Evolutionary conservation across 2,888 invertebrate species (phyloP).

Genomic region (Lasioglossum pauxillum): DNA sequence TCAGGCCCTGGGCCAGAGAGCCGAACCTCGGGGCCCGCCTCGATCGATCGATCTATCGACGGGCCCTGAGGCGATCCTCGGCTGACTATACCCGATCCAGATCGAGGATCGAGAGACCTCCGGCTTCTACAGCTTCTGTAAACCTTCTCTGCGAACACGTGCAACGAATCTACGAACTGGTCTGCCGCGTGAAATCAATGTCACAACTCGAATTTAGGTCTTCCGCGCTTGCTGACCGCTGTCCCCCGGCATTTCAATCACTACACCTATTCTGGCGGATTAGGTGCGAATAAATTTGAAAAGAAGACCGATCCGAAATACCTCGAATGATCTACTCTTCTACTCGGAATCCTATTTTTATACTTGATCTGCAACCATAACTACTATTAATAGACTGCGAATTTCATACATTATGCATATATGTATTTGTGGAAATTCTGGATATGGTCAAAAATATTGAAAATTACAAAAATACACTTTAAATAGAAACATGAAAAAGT

Average conservation of each 20-base stretch:
- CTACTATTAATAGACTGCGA: neutral
- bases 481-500: no score
- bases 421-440: no score
- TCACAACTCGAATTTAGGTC: slow-evolving; percentile 42
- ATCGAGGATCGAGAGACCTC: slow-evolving; percentile 46
- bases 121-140: slow-evolving; percentile 17
- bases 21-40: slow-evolving; percentile 44
- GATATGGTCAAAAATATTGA: no score
- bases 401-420: no score
- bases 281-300: neutral
- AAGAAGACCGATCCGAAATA: neutral
- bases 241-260: slow-evolving; percentile 30
- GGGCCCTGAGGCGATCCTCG: slow-evolving; percentile 48
- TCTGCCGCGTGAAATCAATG: slow-evolving; percentile 50
- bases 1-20: slow-evolving; percentile 42
- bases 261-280: neutral
- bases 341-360: neutral
- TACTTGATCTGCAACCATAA: neutral
- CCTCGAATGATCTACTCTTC: neutral
- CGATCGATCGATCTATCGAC: slow-evolving; percentile 51
- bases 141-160: neutral
- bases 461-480: no score
- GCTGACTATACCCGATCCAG: slow-evolving; percentile 28
- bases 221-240: slow-evolving; percentile 28
- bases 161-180: neutral